Evolutionary conservation across 2,888 invertebrate species (phyloP), one percentile per base, ranked within the genome.

Genomic region (Baccha elongata): DNA sequence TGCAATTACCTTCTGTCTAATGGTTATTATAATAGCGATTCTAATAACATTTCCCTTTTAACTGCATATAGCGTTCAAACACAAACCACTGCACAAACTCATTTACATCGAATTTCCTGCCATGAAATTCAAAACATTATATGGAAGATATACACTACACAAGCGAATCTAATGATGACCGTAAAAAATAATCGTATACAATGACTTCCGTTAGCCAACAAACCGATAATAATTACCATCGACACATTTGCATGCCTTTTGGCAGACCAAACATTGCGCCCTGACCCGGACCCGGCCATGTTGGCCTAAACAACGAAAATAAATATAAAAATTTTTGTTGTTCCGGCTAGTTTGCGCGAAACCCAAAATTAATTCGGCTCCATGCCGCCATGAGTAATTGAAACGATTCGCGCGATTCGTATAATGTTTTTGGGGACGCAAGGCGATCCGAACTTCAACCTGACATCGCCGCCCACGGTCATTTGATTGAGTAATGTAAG

Each of bases 211-310:
- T 73, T 60, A 50, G 55, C 67, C 72, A 78, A 50, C 72, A 62
- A 72, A 73, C 67, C 78, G 64, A 83, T 78, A 78, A 64, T 72
- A 83, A 72, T 78, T 78, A 78, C 78, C 50, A 55, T 73, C 60
- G 60, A 72, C 76, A 81, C 76, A 76, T 72, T 81, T 71, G 37
- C 71, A 44, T 40, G 53, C 46, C 13, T 46, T n/a, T n/a, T n/a
- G 32, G 48, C 35, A 26, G 10, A 64, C 52, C 69, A 42, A 60
- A 55, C 53, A 55, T 55, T 37, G 21, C 21, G 17, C 11, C 32
- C 52, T 11, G 15, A 32, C 26, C 29, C 13, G 5, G 10, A 15
- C 26, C 40, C n/a, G 1, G 7, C 15, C 42, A 26, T 44, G 17
- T 29, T 13, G 3, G 13, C 8, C 50, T 42, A 37, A 46, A 13